These are phyloP conservation scores for Drosophila trapezifrons DNA, from an alignment of 1,140 invertebrate genomes.

Conservation along the genomic window DNA sequence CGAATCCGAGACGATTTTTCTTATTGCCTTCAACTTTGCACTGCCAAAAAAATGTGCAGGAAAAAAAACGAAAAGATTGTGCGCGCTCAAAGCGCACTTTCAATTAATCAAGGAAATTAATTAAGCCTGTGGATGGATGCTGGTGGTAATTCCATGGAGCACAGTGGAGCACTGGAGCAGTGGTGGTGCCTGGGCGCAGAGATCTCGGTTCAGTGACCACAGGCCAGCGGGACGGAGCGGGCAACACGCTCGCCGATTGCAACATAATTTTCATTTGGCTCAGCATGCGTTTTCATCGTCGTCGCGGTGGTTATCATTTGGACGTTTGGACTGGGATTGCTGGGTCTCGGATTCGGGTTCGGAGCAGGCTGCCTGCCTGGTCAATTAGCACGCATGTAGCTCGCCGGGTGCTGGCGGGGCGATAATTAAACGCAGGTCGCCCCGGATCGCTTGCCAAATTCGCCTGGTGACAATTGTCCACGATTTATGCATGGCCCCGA, in stretches of 20 bases:
- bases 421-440: conserved; percentile 71
- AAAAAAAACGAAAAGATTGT: conserved; percentile 19
- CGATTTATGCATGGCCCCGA: conserved; percentile 64
- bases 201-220: conserved; percentile 58
- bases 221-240: conserved; percentile 42
- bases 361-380: conserved; percentile 20
- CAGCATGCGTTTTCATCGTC: conserved; percentile 81
- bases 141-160: conserved; percentile 16
- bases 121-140: conserved; percentile 64
- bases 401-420: conserved; percentile 54
- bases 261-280: conserved; percentile 78
- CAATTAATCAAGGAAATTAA: conserved; percentile 83
- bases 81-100: conserved; percentile 62
- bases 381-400: conserved; percentile 82
- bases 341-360: conserved; percentile 11
- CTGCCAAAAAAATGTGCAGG: conserved; percentile 41
- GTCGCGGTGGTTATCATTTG: conserved; percentile 80
- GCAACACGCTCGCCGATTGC: conserved; percentile 55
- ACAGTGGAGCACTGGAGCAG: conserved; percentile 19
- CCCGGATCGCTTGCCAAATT: conserved; percentile 27
- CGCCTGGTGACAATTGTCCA: conserved; percentile 74
- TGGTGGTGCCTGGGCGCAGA: conserved; percentile 18
- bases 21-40: conserved; percentile 78
- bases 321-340: conserved; percentile 45
- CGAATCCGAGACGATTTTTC: conserved; percentile 57